Evolutionary conservation across 2,113 vertebrate genomes (phyloP), one percentile per base, ranked within the genome.

Genomic region (Hippolais icterina): DNA sequence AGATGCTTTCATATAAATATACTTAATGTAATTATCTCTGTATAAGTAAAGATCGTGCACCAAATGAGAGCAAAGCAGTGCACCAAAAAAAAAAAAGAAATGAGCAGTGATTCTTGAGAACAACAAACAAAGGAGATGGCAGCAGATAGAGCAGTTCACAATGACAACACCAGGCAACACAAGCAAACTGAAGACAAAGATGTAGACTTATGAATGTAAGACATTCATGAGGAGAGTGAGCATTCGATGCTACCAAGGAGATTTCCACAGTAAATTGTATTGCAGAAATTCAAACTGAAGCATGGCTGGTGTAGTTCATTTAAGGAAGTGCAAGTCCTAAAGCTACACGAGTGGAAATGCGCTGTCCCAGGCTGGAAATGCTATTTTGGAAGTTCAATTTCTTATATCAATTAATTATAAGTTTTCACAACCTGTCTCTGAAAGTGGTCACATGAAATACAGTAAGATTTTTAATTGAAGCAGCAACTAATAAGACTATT

Each of bases 81-180:
- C 61, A 53, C 54, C n/a, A n/a, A n/a, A n/a, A 39, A 90, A 72
- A 35, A 17, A n/a, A 23, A 15, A 29, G 7, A 83, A 75, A 85
- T 31, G 53, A 89, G 15, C 78, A 86, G 42, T 44, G 70, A 54
- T 78, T 80, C 75, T 92, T 71, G 64, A 64, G 78, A 95, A 97
- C 95, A 95, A 89, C 44, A 78, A 75, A 97, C 96, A 97, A 97
- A 96, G 92, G 97, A 92, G 96, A 96, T 21, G 16, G 95, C 19
- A 8, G 75, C 60, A 83, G 86, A 75, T 29, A 83, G 95, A 92
- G 84, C 90, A 87, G 94, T 83, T 89, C 44, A 50, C 57, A 44
- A 50, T 68, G 78, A 93, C 80, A 68, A 3, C 68, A 90, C 29
- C 27, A 75, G 86, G 47, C 92, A 79, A 47, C 76, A 49, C 22